Evolutionary conservation across 2,888 invertebrate species (phyloP).

Genomic region (Platycheirus albimanus): DNA sequence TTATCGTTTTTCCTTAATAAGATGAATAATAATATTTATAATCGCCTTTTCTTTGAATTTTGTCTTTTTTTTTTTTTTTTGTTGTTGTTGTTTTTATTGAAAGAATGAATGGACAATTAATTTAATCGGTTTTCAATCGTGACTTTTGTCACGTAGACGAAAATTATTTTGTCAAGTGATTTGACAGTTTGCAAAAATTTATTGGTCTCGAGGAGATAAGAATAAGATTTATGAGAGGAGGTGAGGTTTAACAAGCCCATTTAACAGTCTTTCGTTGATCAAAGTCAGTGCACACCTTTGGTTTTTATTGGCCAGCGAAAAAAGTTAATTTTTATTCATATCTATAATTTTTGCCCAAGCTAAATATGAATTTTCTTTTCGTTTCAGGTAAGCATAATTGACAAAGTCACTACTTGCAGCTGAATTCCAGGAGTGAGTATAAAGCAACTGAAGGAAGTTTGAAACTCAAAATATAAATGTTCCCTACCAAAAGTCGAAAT

Average conservation of each 20-base stretch:
- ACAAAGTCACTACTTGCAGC: neutral
- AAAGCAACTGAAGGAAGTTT: no score
- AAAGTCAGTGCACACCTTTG: no score
- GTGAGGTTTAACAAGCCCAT: neutral
- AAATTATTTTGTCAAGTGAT: neutral
- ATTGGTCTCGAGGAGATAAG: neutral
- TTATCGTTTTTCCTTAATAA: slow-evolving; percentile 14
- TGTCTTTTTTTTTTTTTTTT: neutral
- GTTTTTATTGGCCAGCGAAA: no score
- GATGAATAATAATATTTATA: slow-evolving; percentile 3
- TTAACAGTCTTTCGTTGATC: no score
- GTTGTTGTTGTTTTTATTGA: no score
- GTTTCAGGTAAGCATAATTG: slow-evolving; percentile 64
- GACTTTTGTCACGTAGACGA: neutral
- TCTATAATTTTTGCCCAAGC: no score
- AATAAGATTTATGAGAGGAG: neutral
- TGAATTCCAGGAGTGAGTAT: slow-evolving; percentile 22
- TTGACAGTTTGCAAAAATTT: neutral
- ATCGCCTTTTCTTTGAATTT: slow-evolving; percentile 2
- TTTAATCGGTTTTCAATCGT: slow-evolving; percentile 15
- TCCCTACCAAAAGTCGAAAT: no score
- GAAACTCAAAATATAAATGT: no score
- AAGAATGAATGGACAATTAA: neutral
- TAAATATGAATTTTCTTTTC: neutral
- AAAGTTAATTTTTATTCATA: no score